Conservation (phyloP, 2,888 invertebrate genomes). For the Aphrophora alni region DNA sequence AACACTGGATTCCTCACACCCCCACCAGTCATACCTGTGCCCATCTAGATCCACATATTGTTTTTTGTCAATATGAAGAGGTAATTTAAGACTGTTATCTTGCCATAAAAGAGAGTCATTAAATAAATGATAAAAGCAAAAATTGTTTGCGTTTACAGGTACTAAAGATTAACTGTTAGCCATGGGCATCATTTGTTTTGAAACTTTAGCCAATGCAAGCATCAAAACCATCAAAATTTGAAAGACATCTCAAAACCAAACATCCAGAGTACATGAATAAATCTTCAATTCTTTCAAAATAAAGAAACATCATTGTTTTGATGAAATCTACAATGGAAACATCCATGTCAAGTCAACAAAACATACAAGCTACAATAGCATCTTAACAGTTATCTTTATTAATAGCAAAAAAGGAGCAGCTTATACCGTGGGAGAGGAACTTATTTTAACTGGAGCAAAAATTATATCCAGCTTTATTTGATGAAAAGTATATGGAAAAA, state of each 20-base stretch:
- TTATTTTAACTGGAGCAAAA: constrained; percentile 34
- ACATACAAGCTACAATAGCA: too few relatives aligned
- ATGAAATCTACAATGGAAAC: constrained; percentile 41
- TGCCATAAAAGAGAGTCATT: too few relatives aligned
- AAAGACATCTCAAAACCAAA: neutral
- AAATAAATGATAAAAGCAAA: too few relatives aligned
- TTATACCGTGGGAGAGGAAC: constrained; percentile 31
- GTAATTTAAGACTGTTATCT: too few relatives aligned
- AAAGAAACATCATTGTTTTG: too few relatives aligned
- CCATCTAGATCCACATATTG: too few relatives aligned
- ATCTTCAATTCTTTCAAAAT: too few relatives aligned
- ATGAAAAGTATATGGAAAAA: constrained; percentile 16
- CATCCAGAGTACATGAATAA: constrained; percentile 41
- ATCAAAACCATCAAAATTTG: constrained; percentile 38
- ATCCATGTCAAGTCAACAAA: too few relatives aligned
- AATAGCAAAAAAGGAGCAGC: constrained; percentile 42
- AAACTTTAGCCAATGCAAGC: constrained; percentile 47
- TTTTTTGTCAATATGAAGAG: too few relatives aligned
- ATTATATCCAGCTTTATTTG: constrained; percentile 31
- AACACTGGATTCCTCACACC: too few relatives aligned
- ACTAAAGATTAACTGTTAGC: constrained; percentile 44
- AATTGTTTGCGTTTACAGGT: constrained; percentile 32
- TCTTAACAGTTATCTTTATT: constrained; percentile 28
- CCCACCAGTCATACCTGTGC: too few relatives aligned
- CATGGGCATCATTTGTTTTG: constrained; percentile 48